Conservation (phyloP, 2,113 vertebrate genomes). For the Poecilia latipinna region DNA sequence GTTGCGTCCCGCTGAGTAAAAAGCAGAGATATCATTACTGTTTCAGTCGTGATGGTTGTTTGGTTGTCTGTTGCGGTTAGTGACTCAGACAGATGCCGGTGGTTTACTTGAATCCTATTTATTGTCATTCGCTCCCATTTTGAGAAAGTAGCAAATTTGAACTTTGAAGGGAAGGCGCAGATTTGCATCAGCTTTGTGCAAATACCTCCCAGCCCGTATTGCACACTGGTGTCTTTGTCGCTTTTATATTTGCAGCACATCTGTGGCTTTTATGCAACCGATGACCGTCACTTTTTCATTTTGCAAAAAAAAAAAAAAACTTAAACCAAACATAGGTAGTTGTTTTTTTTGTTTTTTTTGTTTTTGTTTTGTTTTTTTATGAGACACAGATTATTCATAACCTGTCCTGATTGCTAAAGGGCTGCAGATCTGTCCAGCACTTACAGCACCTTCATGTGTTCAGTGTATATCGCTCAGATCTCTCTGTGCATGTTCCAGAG, state of each 20-base stretch:
- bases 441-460: not conserved
- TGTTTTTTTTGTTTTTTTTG: not conserved
- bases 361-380: not conserved
- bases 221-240: not conserved
- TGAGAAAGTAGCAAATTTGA: not conserved
- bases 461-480: not conserved
- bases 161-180: not conserved
- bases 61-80: not conserved
- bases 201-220: not conserved
- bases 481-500: not conserved
- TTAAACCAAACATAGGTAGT: not conserved
- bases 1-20: not conserved
- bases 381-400: not conserved
- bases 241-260: not conserved
- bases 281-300: not conserved
- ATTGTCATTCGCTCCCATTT: not conserved
- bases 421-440: not conserved
- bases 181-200: not conserved
- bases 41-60: not conserved
- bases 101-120: not conserved
- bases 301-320: not conserved
- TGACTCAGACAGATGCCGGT: not conserved
- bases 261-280: not conserved
- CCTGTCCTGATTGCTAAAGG: not conserved
- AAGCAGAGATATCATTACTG: not conserved